Base-by-base conservation (phyloP, 2,888 invertebrate species). In the Noctua janthina region DNA sequence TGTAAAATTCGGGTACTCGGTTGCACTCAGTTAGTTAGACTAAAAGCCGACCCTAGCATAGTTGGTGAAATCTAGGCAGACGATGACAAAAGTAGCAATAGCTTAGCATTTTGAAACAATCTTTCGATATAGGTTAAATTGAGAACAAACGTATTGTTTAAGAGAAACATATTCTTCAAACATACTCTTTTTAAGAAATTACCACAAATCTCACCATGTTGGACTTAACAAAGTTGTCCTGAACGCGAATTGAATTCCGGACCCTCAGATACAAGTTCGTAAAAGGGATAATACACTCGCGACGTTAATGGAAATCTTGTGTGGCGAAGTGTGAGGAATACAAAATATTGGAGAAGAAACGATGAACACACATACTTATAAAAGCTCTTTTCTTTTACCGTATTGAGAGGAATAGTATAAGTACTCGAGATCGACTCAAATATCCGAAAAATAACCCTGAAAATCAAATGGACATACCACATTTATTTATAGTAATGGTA, bases 251-350 rank as follows among this genome's bases (percentile, higher is more conserved):
- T 85, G 83, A 82, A 86, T 89, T 82, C 70, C 54, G 29, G 20
- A 68, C 74, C 82, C 79, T 81, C 74, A 35, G 68, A 39, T 71
- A 88, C 49, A 66, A 83, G 74, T 83, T 76, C 72, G 17, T 79
- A 76, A 83, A 84, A 84, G 74, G 79, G 85, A 82, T 87, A 86
- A 89, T 84, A 81, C 80, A 81, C 67, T 74, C 73, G 74, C 76
- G 73, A 67, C 73, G 76, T 46, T 89, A 89, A 87, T 86, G 86
- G 79, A 81, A 82, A 81, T 79, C 74, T 84, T 86, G 64, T 82
- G 81, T 68, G 81, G 49, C 43, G 54, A 69, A 79, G 74, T 80
- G 83, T 74, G 66, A 43, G 66, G 78, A 82, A 85, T 87, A 84
- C 69, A 68, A 73, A 88, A 77, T 85, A 79, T 81, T 29, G 49